These are phyloP conservation scores for Saccostrea echinata DNA, from an alignment of 1,140 invertebrate species.

Conservation along the genomic window DNA sequence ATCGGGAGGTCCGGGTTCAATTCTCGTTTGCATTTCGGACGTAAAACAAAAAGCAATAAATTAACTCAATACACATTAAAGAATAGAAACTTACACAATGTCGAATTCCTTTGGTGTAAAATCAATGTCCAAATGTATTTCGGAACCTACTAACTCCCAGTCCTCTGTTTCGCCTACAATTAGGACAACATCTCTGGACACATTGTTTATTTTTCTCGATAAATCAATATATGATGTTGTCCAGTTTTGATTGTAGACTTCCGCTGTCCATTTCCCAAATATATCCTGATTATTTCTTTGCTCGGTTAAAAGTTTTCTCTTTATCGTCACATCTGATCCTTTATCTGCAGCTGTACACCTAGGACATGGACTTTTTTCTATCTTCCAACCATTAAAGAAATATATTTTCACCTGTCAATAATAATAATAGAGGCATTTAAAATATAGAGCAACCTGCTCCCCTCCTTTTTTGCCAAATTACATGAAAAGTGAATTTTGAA, in stretches of 20 bases:
- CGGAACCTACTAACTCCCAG: not conserved
- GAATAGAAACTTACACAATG: not conserved
- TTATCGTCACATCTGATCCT: not conserved
- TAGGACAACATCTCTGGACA: not conserved
- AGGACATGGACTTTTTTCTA: not conserved
- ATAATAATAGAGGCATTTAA: not conserved
- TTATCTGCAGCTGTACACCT: not conserved
- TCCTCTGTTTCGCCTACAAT: not conserved
- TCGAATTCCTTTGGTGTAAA: not conserved
- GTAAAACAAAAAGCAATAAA: too few relatives aligned
- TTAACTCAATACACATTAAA: too few relatives aligned
- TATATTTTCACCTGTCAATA: not conserved
- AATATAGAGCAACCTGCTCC: not conserved
- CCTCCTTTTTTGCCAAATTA: not conserved
- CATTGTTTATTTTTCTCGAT: not conserved
- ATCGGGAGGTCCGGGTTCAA: not conserved
- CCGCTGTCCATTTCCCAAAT: not conserved
- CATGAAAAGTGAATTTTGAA: not conserved
- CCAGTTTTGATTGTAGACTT: not conserved
- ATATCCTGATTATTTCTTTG: not conserved
- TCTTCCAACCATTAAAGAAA: not conserved
- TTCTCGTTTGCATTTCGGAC: not conserved
- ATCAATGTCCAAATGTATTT: not conserved
- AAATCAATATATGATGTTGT: not conserved
- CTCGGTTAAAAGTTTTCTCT: not conserved